phyloP scores from a whole-genome alignment of 2,888 invertebrate species.

The Nipponacmea schrenckii region DNA sequence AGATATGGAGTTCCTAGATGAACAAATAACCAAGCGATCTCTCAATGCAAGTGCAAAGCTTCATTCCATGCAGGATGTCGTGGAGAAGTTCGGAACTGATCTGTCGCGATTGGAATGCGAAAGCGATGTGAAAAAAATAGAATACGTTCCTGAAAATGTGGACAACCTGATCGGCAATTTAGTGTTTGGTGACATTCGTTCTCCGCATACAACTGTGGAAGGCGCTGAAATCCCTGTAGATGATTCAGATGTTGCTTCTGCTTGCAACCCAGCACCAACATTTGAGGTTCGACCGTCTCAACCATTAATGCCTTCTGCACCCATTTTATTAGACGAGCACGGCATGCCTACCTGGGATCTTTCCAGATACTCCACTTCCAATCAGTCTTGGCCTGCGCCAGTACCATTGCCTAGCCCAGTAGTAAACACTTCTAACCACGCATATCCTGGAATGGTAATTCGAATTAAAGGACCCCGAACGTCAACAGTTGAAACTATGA shows the following conservation, averaged over 20 bases:
- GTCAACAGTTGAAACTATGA: too few species aligned
- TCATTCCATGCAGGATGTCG: constrained; percentile 6
- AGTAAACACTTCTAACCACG: too few species aligned
- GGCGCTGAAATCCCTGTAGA: not conserved
- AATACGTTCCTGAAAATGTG: constrained; percentile 11
- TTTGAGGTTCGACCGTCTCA: not conserved
- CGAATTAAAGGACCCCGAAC: too few species aligned
- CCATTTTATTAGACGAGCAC: too few species aligned
- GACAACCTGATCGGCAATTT: constrained; percentile 3
- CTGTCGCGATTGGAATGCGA: not conserved
- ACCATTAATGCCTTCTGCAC: too few species aligned
- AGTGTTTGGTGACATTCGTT: not conserved
- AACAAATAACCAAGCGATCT: not conserved
- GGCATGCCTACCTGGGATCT: too few species aligned
- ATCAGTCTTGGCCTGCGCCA: too few species aligned
- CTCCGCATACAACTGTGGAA: not conserved
- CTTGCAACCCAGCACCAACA: not conserved
- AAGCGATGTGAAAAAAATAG: constrained; percentile 8
- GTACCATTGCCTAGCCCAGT: too few species aligned
- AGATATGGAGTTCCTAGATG: constrained; percentile 3
- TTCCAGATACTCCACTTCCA: too few species aligned
- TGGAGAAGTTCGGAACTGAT: constrained; percentile 6
- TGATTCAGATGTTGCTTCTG: not conserved
- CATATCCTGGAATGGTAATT: too few species aligned
- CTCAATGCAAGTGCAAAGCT: not conserved